Percentiles rank a stretch among this genome's conserved stretches.
Evolutionary conservation across 2,888 invertebrate species (phyloP).

Genomic region (Zonitis immaculata): DNA sequence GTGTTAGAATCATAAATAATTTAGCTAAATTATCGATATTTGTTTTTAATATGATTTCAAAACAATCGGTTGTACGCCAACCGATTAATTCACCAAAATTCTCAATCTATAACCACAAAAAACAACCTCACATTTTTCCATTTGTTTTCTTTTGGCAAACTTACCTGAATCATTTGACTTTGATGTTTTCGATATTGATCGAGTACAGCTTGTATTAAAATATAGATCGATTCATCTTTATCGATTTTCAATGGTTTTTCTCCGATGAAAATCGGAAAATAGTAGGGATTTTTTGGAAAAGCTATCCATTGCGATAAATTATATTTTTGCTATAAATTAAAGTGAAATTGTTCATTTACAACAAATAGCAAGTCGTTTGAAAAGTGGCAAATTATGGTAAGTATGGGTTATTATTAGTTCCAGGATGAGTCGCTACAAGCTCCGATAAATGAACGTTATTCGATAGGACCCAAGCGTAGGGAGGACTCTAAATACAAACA

Average conservation of each 20-base stretch:
- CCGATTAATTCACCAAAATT: constrained; percentile 73
- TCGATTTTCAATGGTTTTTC: background rate
- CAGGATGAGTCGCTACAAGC: too few species aligned
- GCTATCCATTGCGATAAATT: constrained; percentile 52
- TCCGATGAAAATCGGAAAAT: constrained; percentile 43
- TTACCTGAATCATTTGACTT: constrained; percentile 40
- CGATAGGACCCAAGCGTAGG: too few species aligned
- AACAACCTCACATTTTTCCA: background rate
- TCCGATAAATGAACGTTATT: too few species aligned
- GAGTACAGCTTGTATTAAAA: constrained; percentile 38
- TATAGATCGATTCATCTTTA: constrained; percentile 23
- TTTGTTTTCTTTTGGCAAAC: too few species aligned
- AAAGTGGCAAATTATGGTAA: too few species aligned
- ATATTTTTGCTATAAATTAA: constrained; percentile 50
- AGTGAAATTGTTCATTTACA: too few species aligned
- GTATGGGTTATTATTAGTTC: too few species aligned
- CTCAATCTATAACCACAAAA: constrained; percentile 58
- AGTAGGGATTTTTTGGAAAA: constrained; percentile 49
- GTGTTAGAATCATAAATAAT: constrained; percentile 66
- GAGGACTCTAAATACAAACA: too few species aligned
- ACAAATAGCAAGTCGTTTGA: too few species aligned
- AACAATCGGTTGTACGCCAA: constrained; percentile 72
- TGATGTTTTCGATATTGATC: constrained; percentile 41
- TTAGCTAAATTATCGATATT: constrained; percentile 71
- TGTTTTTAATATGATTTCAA: constrained; percentile 71